Evolutionary conservation across 2,113 vertebrate genomes (phyloP).

Genomic region (Pitta sordida): DNA sequence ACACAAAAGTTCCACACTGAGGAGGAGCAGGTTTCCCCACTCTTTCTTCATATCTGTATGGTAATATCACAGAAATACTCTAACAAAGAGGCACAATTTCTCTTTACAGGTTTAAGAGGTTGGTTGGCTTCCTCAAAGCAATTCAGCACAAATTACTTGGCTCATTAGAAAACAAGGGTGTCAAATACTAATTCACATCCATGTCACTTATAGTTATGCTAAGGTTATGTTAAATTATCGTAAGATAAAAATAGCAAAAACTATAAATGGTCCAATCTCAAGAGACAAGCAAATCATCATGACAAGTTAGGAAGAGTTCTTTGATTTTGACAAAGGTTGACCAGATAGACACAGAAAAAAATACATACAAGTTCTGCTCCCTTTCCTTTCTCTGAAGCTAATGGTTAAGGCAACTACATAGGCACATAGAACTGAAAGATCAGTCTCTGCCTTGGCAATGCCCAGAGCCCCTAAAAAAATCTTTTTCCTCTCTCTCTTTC

Average conservation of each 20-base stretch:
- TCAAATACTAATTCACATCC: background rate
- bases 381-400: background rate
- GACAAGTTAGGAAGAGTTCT: background rate
- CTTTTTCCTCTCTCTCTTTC: background rate
- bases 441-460: background rate
- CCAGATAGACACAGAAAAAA: background rate
- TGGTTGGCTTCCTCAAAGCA: background rate
- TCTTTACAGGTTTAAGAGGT: background rate
- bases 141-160: background rate
- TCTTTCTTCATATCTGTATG: background rate
- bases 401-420: background rate
- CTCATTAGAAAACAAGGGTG: background rate
- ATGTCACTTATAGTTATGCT: background rate
- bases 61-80: background rate
- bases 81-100: background rate
- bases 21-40: background rate
- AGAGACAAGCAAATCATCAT: background rate
- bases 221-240: background rate
- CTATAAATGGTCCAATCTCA: background rate
- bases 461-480: background rate
- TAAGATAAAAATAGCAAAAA: background rate
- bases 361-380: background rate
- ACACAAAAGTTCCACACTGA: background rate
- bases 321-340: background rate
- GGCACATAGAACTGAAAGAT: background rate